These are phyloP conservation scores for Lethrus apterus DNA, from an alignment of 1,140 invertebrate genomes.

Conservation along the genomic window DNA sequence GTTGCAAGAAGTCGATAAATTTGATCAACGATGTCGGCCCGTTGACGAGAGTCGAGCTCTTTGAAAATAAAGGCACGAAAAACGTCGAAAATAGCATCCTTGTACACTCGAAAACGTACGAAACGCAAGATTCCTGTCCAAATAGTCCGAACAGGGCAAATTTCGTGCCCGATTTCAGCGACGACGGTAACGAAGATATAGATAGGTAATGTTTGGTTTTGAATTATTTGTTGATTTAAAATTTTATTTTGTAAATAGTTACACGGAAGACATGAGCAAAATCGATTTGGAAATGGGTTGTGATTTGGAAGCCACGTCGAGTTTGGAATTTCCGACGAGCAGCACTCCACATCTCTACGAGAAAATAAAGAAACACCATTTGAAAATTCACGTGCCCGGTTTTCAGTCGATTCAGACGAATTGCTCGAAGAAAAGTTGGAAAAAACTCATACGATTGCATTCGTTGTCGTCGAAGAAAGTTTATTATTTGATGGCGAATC, in stretches of 20 bases:
- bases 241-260: constrained; percentile 6
- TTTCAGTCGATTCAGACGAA: constrained; percentile 63
- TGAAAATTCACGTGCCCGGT: constrained; percentile 55
- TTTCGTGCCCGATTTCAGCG: constrained; percentile 22
- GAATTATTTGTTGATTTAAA: background rate
- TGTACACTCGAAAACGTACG: constrained; percentile 46
- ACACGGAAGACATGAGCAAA: constrained; percentile 21
- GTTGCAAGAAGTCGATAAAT: constrained; percentile 34
- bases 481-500: constrained; percentile 33
- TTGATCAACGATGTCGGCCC: constrained; percentile 54
- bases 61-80: constrained; percentile 45
- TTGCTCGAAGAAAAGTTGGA: constrained; percentile 61
- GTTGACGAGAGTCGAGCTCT: constrained; percentile 49
- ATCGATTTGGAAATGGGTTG: constrained; percentile 27
- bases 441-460: constrained; percentile 61
- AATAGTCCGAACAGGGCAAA: constrained; percentile 47
- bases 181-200: constrained; percentile 43
- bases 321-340: constrained; percentile 44
- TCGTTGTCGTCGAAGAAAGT: constrained; percentile 39
- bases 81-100: constrained; percentile 45
- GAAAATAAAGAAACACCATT: constrained; percentile 51
- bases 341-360: constrained; percentile 50
- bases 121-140: constrained; percentile 50
- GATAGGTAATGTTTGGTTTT: constrained; percentile 40
- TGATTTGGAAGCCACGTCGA: constrained; percentile 33